phyloP scores from a whole-genome alignment of 2,888 invertebrate species.

The Panopea generosa region DNA sequence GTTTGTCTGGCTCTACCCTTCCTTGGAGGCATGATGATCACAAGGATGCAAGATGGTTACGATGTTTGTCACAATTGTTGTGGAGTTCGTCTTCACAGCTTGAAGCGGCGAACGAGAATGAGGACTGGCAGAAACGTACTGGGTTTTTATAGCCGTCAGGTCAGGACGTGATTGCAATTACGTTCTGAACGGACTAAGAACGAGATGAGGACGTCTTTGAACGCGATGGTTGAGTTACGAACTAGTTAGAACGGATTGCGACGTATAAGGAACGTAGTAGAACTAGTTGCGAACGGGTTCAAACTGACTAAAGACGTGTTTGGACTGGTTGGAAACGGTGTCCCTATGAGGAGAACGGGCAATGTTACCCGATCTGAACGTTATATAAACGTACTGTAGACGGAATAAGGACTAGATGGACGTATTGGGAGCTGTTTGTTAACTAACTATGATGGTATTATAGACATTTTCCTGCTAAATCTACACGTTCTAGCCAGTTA shows the following conservation, averaged over 20 bases:
- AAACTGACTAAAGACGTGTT: conserved; percentile 11
- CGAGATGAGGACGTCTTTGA: too few species aligned
- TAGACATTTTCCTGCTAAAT: neutral
- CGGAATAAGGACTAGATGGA: too few species aligned
- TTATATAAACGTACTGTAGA: conserved; percentile 7
- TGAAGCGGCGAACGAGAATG: too few species aligned
- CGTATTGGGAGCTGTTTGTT: neutral
- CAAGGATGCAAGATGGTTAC: neutral
- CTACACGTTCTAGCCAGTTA: conserved; percentile 14
- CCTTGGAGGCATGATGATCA: neutral
- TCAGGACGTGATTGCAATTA: neutral
- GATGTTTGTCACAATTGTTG: too few species aligned
- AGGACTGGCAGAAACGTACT: neutral
- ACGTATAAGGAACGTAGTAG: neutral
- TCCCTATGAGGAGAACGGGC: neutral
- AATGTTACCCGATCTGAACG: too few species aligned
- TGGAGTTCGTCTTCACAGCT: too few species aligned
- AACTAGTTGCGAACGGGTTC: conserved; percentile 5
- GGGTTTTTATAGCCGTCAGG: neutral
- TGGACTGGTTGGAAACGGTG: conserved; percentile 21
- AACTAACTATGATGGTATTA: neutral
- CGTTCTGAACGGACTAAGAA: too few species aligned
- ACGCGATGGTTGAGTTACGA: neutral
- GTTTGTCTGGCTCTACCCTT: neutral
- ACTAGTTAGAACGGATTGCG: neutral